These are phyloP conservation scores for Brachionus calyciflorus DNA, from an alignment of 1,140 invertebrate genomes.

Conservation along the genomic window DNA sequence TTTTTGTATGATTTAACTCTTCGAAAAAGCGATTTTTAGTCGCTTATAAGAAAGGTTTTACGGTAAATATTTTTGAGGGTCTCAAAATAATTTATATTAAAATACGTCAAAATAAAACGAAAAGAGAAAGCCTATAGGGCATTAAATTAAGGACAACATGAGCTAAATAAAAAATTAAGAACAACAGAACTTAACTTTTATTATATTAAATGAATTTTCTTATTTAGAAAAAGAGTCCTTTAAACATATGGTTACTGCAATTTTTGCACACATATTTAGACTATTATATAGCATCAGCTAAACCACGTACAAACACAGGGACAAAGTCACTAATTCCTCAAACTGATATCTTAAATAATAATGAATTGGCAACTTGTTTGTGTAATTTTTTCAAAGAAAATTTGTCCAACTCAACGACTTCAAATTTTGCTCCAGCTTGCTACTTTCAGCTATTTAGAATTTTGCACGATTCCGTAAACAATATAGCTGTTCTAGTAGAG, in stretches of 20 bases:
- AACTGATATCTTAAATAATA: neutral
- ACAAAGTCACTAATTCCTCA: neutral
- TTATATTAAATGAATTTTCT: neutral
- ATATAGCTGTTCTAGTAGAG: slow-evolving; percentile 53
- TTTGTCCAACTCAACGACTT: slow-evolving; percentile 51
- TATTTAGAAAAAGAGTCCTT: slow-evolving; percentile 42
- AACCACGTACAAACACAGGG: neutral
- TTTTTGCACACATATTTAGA: slow-evolving; percentile 44
- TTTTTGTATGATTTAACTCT: too few species aligned
- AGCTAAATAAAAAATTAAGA: too few species aligned
- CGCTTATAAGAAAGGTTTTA: too few species aligned
- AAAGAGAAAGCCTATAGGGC: too few species aligned
- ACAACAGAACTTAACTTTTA: too few species aligned
- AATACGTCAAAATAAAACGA: too few species aligned
- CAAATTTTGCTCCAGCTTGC: slow-evolving; percentile 70
- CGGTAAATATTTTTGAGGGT: too few species aligned
- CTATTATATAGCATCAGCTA: neutral
- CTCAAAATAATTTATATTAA: too few species aligned
- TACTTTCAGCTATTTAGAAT: slow-evolving; percentile 70
- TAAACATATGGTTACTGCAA: slow-evolving; percentile 35
- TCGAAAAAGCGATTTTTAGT: too few species aligned
- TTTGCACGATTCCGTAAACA: slow-evolving; percentile 25
- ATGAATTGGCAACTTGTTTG: slow-evolving; percentile 25
- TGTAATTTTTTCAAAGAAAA: slow-evolving; percentile 41
- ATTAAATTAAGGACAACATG: too few species aligned